These are phyloP conservation scores for Myzus persicae DNA, from an alignment of 1,140 invertebrate genomes.

Conservation along the genomic window DNA sequence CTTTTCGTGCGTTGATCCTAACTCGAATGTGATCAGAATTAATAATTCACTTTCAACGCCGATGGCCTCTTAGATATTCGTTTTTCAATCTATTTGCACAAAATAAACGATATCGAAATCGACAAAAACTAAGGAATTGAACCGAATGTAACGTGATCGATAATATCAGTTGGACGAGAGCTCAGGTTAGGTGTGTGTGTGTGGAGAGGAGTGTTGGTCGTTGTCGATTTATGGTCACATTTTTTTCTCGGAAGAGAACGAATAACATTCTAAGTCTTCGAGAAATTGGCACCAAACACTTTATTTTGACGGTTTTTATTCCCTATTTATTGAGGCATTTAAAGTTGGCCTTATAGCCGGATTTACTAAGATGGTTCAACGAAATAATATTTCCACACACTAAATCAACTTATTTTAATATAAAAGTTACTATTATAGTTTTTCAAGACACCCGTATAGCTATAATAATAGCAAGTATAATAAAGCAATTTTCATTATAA, in stretches of 20 bases:
- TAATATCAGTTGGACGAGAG: not conserved
- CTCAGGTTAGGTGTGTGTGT: not conserved
- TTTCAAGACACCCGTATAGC: not conserved
- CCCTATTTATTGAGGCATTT: not conserved
- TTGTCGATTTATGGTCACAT: conserved; percentile 8
- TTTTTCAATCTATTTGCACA: not conserved
- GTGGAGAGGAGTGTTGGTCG: not conserved
- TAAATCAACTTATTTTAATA: not conserved
- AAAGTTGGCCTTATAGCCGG: not conserved
- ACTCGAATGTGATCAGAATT: conserved; percentile 21
- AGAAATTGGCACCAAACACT: conserved; percentile 29
- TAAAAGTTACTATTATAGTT: not conserved
- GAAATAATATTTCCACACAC: not conserved
- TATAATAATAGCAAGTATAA: not conserved
- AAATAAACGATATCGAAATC: not conserved
- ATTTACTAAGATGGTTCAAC: not conserved
- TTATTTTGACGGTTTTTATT: not conserved
- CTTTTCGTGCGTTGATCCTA: not conserved
- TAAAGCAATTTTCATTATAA: not conserved
- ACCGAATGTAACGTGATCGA: not conserved
- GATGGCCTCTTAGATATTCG: not conserved
- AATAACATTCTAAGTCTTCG: not conserved
- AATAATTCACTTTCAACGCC: not conserved
- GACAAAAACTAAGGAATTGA: not conserved
- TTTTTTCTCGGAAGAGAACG: not conserved